Base-by-base conservation (phyloP, 2,888 invertebrate species). In the Junonia oenone region DNA sequence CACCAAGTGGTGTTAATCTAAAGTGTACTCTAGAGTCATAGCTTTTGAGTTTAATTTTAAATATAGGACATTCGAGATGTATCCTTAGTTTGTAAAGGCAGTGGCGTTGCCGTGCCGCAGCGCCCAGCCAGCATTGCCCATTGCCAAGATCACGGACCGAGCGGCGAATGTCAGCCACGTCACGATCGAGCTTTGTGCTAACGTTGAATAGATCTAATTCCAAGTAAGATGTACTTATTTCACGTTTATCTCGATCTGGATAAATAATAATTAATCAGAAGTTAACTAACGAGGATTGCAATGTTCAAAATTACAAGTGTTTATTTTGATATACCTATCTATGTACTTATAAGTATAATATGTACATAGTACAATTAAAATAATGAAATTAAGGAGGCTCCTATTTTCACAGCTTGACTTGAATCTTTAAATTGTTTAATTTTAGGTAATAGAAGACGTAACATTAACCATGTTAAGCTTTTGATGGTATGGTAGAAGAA, bases 141-240 rank as follows among this genome's bases (percentile, higher is more conserved):
- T 88, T 91, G 91, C 91, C 92, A 92, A 92, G 91, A 91, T 91
- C 92, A 91, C 87, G 91, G 91, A 79, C 87, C 77, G 84, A 79
- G 83, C 81, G 72, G 84, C 88, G 87, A 89, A 89, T 89, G 89
- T 88, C 89, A 87, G 87, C 85, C 89, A 86, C 88, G 89, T 90
- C 89, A 89, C 89, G 86, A 86, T 65, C 76, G 72, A 81, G 83
- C 86, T 82, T 83, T 81, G 80, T 81, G 78, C 78, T 79, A 82
- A 81, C 78, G 81, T 81, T 77, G 77, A 78, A 81, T 82, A 81
- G 77, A 75, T 82, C 68, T 76, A 74, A 83, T 83, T 81, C 76
- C 75, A 73, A 84, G 17, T 19, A 64, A 72, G 82, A 81, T 78
- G 76, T 73, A 76, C 56, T 61, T 55, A 82, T 59, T 61, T 22